Base-by-base conservation (phyloP, 1,140 invertebrate genomes). In the Drosophila hydei region DNA sequence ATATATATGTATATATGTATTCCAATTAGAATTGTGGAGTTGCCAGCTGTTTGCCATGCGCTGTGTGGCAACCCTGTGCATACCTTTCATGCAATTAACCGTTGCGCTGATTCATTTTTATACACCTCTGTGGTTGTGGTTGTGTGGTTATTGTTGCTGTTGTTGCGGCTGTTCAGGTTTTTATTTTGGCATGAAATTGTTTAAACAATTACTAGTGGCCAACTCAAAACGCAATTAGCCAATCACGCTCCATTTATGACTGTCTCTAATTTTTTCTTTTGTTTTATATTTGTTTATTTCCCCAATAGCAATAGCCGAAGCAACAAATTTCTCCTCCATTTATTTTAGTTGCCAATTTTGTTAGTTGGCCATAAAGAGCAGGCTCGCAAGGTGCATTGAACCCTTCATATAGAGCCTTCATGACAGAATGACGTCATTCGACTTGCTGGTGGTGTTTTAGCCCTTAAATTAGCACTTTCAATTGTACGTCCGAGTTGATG, bases 91-190 rank as follows among this genome's bases (percentile, higher is more conserved):
- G 43, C 64, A 78, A 68, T 75, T 64, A 79, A 69, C 69, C 43
- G 72, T 60, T 67, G 54, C 30, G 68, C 59, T 84, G 80, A 84
- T 73, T 84, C 77, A 81, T 60, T 70, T 76, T 64, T 85, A 50
- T 54, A 47, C 60, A 43, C 62, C 55, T 51, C 14, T 50, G n/a
- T 47, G 30, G 43, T 54, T 69, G 58, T 75, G 58, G 72, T 62
- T 72, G 21, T 60, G 55, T 30, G 27, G 27, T 25, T 74, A 18
- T 16, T 18, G 18, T 21, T 58, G 25, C 25, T 55, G 30, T n/a
- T n/a, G n/a, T n/a, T n/a, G n/a, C n/a, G n/a, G n/a, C n/a, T n/a
- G n/a, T n/a, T n/a, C n/a, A n/a, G n/a, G n/a, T 30, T 40, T 50
- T 55, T 43, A 18, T 58, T 65, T 58, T 68, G 19, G 40, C 61